Evolutionary conservation across 2,797 vertebrate species (phyloP), one percentile per base, ranked within the genome.

Genomic region (Forpus xanthops): DNA sequence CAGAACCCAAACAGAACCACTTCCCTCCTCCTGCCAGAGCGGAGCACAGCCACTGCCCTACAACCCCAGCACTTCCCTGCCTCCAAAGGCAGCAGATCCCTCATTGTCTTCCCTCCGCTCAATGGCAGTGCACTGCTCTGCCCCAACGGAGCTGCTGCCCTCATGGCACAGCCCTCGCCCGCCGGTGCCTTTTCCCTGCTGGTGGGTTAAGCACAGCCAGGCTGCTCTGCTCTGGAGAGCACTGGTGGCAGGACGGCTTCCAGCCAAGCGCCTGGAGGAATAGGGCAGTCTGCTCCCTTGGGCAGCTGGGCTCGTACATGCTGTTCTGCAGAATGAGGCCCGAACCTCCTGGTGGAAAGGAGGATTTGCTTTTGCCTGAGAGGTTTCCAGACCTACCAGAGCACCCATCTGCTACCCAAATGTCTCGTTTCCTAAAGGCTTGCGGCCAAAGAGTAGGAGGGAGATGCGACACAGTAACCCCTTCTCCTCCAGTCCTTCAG

Each of bases 331-430:
- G 89, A 77, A 31, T 3, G 14, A 55, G 78, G 85, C 72, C 87
- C 37, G 44, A 79, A n/a, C 56, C 90, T 93, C 65, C 79, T 80
- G 86, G 53, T 85, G 87, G 80, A 83, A 70, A 56, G 91, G 39
- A 88, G 81, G 74, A 61, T 67, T 86, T 84, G 56, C 91, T 87
- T 75, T 39, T 60, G 91, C 84, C 85, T 79, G 90, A 86, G 76
- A 65, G 88, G 87, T 89, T 91, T 81, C 87, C 87, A 94, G 86
- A 73, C 71, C 79, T 55, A 53, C 75, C 85, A 42, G 77, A 81
- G 76, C 73, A 73, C 64, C 96, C 93, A 94, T 88, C 94, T 94
- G 93, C 37, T 90, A 64, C 55, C 89, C 83, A 73, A 50, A 80
- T 74, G 78, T 28, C 42, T 82, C 1, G 7, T 58, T 84, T 72